Evolutionary conservation across 2,888 invertebrate species (phyloP).

Genomic region (Ophion obscuratus): DNA sequence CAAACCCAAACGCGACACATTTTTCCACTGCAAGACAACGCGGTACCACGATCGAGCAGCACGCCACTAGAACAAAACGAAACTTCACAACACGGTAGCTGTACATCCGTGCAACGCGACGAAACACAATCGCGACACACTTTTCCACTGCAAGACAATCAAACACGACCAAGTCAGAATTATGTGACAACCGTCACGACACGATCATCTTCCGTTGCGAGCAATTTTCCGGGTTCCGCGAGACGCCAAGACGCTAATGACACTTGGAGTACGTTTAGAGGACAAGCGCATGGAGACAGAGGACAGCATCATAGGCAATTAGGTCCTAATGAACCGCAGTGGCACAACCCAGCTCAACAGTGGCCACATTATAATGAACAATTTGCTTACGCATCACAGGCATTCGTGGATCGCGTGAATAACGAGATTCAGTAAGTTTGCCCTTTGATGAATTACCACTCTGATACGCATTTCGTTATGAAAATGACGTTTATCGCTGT

Average conservation of each 20-base stretch:
- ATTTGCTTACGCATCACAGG: background rate
- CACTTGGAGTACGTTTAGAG: conserved; percentile 37
- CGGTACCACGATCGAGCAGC: background rate
- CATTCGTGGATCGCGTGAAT: background rate
- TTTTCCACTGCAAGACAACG: background rate
- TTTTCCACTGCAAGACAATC: too few relatives aligned
- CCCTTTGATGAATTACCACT: background rate
- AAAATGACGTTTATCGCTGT: too few relatives aligned
- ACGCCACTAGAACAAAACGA: background rate
- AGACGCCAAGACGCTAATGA: conserved; percentile 29
- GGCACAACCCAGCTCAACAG: conserved; percentile 74
- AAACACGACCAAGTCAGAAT: too few relatives aligned
- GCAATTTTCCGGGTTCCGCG: background rate
- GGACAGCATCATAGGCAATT: background rate
- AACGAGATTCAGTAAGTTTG: conserved; percentile 3
- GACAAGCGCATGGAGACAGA: conserved; percentile 46
- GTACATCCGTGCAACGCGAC: too few relatives aligned
- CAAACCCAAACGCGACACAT: too few relatives aligned
- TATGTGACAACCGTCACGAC: too few relatives aligned
- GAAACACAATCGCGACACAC: too few relatives aligned
- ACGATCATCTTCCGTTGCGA: background rate
- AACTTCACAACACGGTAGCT: background rate
- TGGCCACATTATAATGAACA: conserved; percentile 75
- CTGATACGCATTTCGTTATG: too few relatives aligned
- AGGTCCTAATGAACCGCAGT: conserved; percentile 69